Percentiles rank a stretch among this genome's conserved stretches.
phyloP scores from a whole-genome alignment of 2,888 invertebrate species.

The Nasonovia ribisnigri region DNA sequence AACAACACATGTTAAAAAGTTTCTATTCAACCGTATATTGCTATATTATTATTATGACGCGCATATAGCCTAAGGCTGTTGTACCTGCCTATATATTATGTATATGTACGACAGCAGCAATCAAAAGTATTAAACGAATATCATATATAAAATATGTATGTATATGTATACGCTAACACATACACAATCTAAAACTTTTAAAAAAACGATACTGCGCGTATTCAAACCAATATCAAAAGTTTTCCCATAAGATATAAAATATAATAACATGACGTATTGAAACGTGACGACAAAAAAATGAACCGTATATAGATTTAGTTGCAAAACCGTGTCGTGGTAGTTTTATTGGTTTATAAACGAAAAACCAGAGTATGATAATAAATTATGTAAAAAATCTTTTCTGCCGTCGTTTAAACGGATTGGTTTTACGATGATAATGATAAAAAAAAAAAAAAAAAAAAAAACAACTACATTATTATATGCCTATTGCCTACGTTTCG shows the following conservation, averaged over 20 bases:
- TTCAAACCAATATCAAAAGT: neutral
- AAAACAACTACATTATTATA: neutral
- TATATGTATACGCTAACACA: neutral
- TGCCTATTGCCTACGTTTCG: neutral
- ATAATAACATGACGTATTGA: neutral
- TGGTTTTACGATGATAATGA: conserved; percentile 33
- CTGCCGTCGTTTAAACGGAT: neutral
- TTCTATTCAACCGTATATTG: neutral
- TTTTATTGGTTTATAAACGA: neutral
- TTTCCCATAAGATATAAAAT: neutral
- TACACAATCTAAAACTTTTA: neutral
- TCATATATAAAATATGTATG: neutral
- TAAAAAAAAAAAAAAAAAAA: conserved; percentile 19
- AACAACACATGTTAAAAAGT: neutral
- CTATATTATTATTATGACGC: neutral
- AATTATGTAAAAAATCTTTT: neutral
- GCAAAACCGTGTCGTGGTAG: neutral
- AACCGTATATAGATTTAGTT: neutral
- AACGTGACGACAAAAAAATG: neutral
- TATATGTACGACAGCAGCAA: neutral
- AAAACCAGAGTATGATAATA: neutral
- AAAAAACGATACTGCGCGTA: neutral
- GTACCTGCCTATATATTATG: neutral
- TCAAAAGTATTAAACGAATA: neutral
- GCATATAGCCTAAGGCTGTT: neutral